These are phyloP conservation scores for Coelogynopora nodosa DNA, from an alignment of 2,888 invertebrate species.

Conservation along the genomic window DNA sequence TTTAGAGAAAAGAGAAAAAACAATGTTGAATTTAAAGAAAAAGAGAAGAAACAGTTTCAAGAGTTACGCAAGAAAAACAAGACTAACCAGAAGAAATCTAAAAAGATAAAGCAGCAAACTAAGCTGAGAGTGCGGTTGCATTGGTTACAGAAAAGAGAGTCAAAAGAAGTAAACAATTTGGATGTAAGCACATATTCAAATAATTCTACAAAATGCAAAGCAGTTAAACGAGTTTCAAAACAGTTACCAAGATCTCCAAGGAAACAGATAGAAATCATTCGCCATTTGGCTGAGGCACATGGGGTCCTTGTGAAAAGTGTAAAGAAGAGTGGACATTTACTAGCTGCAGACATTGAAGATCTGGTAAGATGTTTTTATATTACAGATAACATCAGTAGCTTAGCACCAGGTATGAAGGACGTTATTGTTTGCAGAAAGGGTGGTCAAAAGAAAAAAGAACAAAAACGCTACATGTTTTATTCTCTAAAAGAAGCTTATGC, in stretches of 20 bases:
- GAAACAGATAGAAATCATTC: not conserved
- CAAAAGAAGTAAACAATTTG: not conserved
- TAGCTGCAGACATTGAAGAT: not conserved
- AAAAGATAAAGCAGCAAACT: not conserved
- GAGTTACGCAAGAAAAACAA: not conserved
- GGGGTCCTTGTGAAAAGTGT: not conserved
- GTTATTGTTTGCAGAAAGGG: not conserved
- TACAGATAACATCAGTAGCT: not conserved
- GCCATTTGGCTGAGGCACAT: not conserved
- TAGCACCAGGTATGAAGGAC: not conserved
- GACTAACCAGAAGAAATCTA: not conserved
- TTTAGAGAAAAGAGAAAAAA: conserved; percentile 10
- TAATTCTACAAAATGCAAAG: not conserved
- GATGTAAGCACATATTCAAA: not conserved
- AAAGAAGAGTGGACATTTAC: not conserved
- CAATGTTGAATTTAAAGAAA: not conserved
- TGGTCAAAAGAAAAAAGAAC: not conserved
- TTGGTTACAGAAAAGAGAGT: not conserved
- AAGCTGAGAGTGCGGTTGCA: not conserved
- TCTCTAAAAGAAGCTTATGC: not conserved
- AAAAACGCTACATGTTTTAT: not conserved
- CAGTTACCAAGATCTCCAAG: not conserved
- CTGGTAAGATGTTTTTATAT: not conserved
- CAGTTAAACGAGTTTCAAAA: not conserved
- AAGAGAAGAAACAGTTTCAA: not conserved